Evolutionary conservation across 2,888 invertebrate species (phyloP), one percentile per base, ranked within the genome.

Genomic region (Chironomus tentans): DNA sequence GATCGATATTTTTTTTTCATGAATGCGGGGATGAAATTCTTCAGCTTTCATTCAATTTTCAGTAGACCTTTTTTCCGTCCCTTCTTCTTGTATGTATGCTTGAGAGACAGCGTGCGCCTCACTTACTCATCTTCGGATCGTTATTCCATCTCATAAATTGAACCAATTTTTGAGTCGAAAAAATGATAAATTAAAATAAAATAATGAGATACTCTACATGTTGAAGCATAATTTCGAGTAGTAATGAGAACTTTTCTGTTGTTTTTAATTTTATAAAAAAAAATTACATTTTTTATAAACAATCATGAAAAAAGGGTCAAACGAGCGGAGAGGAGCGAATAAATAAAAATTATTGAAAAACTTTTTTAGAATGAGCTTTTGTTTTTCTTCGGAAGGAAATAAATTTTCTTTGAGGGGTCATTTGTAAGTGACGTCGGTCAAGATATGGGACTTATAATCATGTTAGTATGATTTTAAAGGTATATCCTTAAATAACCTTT

Each of bases 141-240:
- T 56, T 65, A 65, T 65, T 18, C 24, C 21, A 24, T 21, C 65
- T 21, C 46, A 74, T 68, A 74, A 74, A 74, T 74, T 74, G 74
- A 74, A 74, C 74, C 62, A 74, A 74, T 74, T 74, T 65, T 65
- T 10, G 21, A 22, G 38, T 74, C 68, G 48, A 48, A 68, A 74
- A 74, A 74, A 74, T 38, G 46, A 74, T 62, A 74, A 68, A 68
- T 65, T 68, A 74, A 74, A 74, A 68, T 68, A 68, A 28, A 68
- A 38, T 18, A 18, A 46, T 13, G 46, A 18, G 46, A 13, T 13
- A 18, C 7, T 13, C 38, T 28, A 38, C 46, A 15, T 38, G 38
- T 46, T 68, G 18, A 68, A 68, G 28, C 68, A 28, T 28, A 28
- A 28, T 24, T 21, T 13, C 65, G 21, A 56, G 15, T 56, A 56